phyloP scores from a whole-genome alignment of 2,888 invertebrate species.

The Masnerella sp. region DNA sequence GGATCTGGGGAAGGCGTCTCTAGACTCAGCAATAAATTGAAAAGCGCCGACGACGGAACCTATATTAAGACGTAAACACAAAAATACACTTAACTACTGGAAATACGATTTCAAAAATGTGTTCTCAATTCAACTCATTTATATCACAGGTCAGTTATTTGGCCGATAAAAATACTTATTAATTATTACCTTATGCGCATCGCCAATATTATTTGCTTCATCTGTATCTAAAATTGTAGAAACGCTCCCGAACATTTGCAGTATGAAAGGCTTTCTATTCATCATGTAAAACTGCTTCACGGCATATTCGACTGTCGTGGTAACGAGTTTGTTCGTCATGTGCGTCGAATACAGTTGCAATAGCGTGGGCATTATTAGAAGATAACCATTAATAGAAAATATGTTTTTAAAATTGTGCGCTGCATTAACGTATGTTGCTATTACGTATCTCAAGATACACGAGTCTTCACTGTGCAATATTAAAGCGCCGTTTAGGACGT shows the following conservation, averaged over 20 bases:
- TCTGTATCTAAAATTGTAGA: slow-evolving; percentile 97
- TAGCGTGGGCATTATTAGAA: slow-evolving; percentile 98
- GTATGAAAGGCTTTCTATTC: slow-evolving; percentile 97
- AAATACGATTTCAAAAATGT: no score
- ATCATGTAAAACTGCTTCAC: slow-evolving; percentile 99
- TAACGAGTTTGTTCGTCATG: slow-evolving; percentile 96
- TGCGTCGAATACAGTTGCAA: slow-evolving; percentile 98
- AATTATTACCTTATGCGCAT: slow-evolving; percentile 87
- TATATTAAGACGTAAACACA: slow-evolving; percentile 72
- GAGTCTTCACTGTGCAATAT: slow-evolving; percentile 98
- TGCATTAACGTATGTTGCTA: slow-evolving; percentile 98
- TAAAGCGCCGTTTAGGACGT: slow-evolving; percentile 97
- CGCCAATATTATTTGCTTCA: slow-evolving; percentile 90
- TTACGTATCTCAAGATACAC: slow-evolving; percentile 95
- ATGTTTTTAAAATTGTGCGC: slow-evolving; percentile 99
- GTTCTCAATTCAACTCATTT: no score
- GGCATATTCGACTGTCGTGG: slow-evolving; percentile 97
- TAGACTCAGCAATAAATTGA: slow-evolving; percentile 92
- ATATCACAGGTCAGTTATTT: no score
- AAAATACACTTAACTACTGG: no score
- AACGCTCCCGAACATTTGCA: slow-evolving; percentile 99
- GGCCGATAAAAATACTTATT: neutral
- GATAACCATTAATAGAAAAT: slow-evolving; percentile 97
- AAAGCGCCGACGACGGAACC: slow-evolving; percentile 94
- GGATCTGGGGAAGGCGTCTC: slow-evolving; percentile 97